A percentile compares a stretch with the other conserved stretches of the same genome.
Evolutionary conservation across 2,113 vertebrate genomes (phyloP).

Genomic region (Microcebus tavaratra): DNA sequence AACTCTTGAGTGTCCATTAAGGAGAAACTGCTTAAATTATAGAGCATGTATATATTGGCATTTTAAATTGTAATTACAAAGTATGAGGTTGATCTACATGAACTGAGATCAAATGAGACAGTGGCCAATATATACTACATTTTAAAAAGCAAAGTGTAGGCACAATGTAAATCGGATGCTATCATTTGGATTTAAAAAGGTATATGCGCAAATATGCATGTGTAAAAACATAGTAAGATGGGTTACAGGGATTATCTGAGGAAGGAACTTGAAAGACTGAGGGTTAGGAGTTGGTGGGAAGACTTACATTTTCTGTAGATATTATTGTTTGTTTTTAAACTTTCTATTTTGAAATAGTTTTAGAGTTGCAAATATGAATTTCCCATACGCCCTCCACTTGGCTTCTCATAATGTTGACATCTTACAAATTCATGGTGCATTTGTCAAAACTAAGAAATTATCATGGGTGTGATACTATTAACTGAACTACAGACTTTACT

Average conservation of each 20-base stretch:
- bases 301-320: background rate
- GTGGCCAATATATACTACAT: background rate
- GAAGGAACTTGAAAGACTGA: background rate
- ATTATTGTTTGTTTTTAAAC: background rate
- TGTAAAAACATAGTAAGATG: background rate
- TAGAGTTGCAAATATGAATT: background rate
- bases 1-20: background rate
- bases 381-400: background rate
- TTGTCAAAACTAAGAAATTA: background rate
- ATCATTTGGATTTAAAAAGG: background rate
- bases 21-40: background rate
- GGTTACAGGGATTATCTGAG: background rate
- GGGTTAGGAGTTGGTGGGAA: background rate
- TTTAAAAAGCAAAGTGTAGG: background rate
- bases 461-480: background rate
- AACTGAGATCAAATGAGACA: background rate
- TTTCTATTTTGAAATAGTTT: background rate
- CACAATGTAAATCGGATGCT: background rate
- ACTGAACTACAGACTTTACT: background rate
- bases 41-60: background rate
- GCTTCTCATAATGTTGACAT: background rate
- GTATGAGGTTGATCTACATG: background rate
- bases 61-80: background rate
- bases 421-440: background rate
- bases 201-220: background rate